Evolutionary conservation across 2,113 vertebrate genomes (phyloP), one percentile per base, ranked within the genome.

Genomic region (Larimichthys crocea): DNA sequence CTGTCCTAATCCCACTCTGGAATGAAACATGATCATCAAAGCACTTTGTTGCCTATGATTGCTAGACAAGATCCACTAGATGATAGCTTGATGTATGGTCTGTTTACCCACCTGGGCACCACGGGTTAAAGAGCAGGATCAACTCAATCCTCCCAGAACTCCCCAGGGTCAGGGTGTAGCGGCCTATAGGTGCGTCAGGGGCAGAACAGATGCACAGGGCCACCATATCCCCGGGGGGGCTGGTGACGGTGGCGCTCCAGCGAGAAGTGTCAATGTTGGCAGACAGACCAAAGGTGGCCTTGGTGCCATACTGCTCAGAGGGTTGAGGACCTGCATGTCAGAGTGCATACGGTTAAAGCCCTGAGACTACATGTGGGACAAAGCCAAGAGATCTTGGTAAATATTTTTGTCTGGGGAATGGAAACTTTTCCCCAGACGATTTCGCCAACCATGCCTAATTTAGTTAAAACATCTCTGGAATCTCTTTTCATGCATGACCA

Each of bases 51-150:
- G 48, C 4, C 44, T 46, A 15, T 8, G 60, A 61, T 22, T 0
- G 3, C 31, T 49, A 17, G 10, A 60, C 29, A 53, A 31, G 10
- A 74, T 44, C 59, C 62, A 24, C 24, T 46, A 14, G 4, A 22
- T 19, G 73, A 76, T 49, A 89, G 57, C 62, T 82, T 77, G 76
- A 76, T 7, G 3, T 67, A 72, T 69, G 66, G 59, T 68, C 6
- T 75, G 73, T 85, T 91, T 61, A 92, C 93, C 80, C 88, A 99
- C 98, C 95, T 94, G 96, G 87, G 64, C 97, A 98, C 98, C 98
- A 99, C 52, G 97, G 85, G 3, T 99, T 99, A 81, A 97, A 99
- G 86, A 99, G 96, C 87, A 99, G 88, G 20, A 94, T 14, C 2
- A 99, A 96, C 15, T 97, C 75, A 6, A 92, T 65, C 74, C 64